phyloP scores from a whole-genome alignment of 2,888 invertebrate species.

The Eristalis pertinax region DNA sequence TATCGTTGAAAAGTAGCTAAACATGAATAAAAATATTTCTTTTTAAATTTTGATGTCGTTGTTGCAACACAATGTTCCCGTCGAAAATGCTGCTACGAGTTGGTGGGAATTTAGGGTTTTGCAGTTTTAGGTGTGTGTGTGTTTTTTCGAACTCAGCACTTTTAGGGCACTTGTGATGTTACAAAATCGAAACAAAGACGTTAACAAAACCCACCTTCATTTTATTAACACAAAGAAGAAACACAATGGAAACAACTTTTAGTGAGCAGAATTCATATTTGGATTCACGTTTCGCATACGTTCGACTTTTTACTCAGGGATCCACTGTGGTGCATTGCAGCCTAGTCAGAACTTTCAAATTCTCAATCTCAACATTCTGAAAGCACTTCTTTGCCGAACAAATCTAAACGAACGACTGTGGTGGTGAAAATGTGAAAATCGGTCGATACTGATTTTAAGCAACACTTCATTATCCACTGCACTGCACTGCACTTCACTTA shows the following conservation, averaged over 20 bases:
- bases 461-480: constrained; percentile 72
- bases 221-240: constrained; percentile 19
- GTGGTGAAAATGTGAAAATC: constrained; percentile 71
- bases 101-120: constrained; percentile 7
- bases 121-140: background rate
- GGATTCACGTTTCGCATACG: background rate
- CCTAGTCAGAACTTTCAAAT: background rate
- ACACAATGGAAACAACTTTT: constrained; percentile 19
- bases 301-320: background rate
- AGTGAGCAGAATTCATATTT: constrained; percentile 2
- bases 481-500: constrained; percentile 20
- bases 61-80: constrained; percentile 30
- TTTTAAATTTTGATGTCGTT: constrained; percentile 9
- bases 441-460: constrained; percentile 66
- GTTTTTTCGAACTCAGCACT: constrained; percentile 42
- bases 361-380: constrained; percentile 36
- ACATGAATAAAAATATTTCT: constrained; percentile 69
- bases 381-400: constrained; percentile 55
- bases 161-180: constrained; percentile 46
- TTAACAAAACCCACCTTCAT: constrained; percentile 66
- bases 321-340: background rate
- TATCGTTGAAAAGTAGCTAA: constrained; percentile 80
- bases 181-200: constrained; percentile 50
- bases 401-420: constrained; percentile 68
- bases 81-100: background rate